Evolutionary conservation across 2,797 vertebrate genomes (phyloP).

Genomic region (Sylvia borin): DNA sequence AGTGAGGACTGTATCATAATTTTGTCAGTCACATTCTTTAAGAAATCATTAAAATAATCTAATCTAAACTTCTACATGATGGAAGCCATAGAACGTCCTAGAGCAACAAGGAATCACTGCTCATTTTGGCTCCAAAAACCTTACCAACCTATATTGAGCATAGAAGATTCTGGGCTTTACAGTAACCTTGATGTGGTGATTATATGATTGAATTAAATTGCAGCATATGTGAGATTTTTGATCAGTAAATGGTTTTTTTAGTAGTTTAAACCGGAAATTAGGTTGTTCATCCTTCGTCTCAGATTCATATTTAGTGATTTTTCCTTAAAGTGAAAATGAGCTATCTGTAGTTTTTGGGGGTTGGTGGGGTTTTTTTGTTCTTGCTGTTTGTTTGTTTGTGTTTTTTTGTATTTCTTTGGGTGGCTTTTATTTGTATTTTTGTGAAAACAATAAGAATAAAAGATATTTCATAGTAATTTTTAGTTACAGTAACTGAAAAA

Average conservation of each 20-base stretch:
- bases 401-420: background rate
- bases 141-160: background rate
- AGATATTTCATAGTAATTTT: background rate
- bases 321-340: background rate
- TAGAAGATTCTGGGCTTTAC: background rate
- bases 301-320: background rate
- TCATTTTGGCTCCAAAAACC: background rate
- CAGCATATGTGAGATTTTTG: background rate
- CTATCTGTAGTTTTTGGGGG: background rate
- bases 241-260: background rate
- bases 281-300: background rate
- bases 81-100: background rate
- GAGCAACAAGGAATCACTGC: background rate
- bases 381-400: background rate
- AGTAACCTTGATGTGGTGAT: background rate
- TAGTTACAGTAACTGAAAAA: background rate
- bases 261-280: background rate
- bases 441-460: background rate
- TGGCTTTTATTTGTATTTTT: background rate
- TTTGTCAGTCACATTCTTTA: background rate
- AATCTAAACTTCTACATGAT: background rate
- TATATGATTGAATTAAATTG: background rate
- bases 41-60: background rate
- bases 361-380: background rate
- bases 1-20: background rate